These are phyloP conservation scores for Chaetura pelagica DNA, from an alignment of 2,113 vertebrate species.

Conservation along the genomic window DNA sequence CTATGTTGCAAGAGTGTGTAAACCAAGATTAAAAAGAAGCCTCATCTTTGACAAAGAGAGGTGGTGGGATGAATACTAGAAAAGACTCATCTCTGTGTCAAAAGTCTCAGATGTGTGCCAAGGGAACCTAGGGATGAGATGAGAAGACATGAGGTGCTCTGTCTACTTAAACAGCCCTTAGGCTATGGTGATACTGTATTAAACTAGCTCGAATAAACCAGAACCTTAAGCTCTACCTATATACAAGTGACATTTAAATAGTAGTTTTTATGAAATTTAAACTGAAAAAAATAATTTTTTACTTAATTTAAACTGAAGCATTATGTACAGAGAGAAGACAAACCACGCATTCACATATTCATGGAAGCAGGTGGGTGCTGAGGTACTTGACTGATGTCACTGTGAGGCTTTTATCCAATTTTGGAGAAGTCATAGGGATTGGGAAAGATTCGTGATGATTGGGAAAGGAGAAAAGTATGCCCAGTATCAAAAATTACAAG, in stretches of 20 bases:
- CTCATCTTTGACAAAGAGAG: not conserved
- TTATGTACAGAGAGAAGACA: not conserved
- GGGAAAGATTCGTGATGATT: not conserved
- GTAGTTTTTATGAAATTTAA: not conserved
- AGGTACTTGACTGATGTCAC: not conserved
- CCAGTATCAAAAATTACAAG: not conserved
- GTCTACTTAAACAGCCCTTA: not conserved
- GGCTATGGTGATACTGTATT: not conserved
- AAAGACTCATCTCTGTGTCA: not conserved
- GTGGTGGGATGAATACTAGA: not conserved
- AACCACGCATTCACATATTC: not conserved
- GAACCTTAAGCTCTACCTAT: not conserved
- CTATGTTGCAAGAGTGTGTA: not conserved
- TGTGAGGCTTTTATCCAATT: not conserved
- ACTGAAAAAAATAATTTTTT: not conserved
- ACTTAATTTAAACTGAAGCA: not conserved
- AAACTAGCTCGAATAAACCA: not conserved
- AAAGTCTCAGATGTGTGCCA: not conserved
- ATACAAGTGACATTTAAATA: not conserved
- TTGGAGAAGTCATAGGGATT: not conserved
- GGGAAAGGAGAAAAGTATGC: not conserved
- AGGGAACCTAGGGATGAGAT: not conserved
- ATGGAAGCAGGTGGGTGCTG: not conserved
- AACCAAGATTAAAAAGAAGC: not conserved
- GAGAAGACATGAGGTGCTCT: rapidly evolving